These are phyloP conservation scores for Aquatica leii DNA, from an alignment of 2,888 invertebrate genomes.

Conservation along the genomic window DNA sequence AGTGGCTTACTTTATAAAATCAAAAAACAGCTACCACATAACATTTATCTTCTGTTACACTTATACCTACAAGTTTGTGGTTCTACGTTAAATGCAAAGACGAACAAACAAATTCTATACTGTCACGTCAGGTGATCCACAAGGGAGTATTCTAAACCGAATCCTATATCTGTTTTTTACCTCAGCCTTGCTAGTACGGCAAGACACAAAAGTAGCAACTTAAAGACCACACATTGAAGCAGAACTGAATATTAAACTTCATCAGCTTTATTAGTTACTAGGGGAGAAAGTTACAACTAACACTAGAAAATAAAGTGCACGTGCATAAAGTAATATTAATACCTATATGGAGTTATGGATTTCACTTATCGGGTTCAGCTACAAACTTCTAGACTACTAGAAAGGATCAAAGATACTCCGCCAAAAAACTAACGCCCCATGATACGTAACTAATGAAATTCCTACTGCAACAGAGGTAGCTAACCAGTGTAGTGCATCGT, in stretches of 20 bases:
- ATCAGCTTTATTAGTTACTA: conserved; percentile 10
- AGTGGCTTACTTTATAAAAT: conserved; percentile 5
- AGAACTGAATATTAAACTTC: conserved; percentile 6
- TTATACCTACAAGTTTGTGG: neutral
- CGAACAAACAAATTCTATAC: conserved; percentile 3
- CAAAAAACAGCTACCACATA: conserved; percentile 5
- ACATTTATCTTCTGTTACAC: neutral
- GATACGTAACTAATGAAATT: conserved; percentile 13
- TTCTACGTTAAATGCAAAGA: conserved; percentile 4
- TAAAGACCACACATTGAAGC: neutral
- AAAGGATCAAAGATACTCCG: conserved; percentile 1
- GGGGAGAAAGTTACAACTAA: conserved; percentile 9
- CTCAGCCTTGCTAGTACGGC: neutral
- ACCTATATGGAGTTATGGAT: conserved; percentile 11
- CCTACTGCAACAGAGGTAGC: conserved; percentile 11
- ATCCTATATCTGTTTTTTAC: neutral
- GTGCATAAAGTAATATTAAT: conserved; percentile 16
- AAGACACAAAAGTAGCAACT: neutral
- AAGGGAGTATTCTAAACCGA: neutral
- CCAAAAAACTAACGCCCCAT: conserved; percentile 10
- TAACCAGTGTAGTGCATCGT: conserved; percentile 2
- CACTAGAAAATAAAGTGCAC: conserved; percentile 14
- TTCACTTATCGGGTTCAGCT: conserved; percentile 7
- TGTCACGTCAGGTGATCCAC: neutral
- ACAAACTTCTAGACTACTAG: neutral